Evolutionary conservation across 2,888 invertebrate genomes (phyloP), one percentile per base, ranked within the genome.

Genomic region (Drosophila rellima): DNA sequence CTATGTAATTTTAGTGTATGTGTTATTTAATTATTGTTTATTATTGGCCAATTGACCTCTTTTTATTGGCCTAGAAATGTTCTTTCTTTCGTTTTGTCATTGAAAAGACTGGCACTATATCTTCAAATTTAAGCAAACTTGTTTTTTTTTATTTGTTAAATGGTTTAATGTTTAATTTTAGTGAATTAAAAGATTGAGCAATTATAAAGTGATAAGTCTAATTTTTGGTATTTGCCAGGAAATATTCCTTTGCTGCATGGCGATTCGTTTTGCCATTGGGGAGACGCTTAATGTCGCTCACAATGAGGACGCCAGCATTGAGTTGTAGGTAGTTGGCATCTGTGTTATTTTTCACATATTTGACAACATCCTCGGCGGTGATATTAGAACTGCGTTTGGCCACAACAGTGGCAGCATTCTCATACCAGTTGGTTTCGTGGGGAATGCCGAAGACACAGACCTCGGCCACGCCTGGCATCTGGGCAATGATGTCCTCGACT

Each of bases 391-490:
- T 39, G 0, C 40, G n/a, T 18, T 69, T 11, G 13, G 33, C 18
- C 17, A 90, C 78, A 20, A 91, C 67, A 2, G 85, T 81, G 1
- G 90, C 91, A 0, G 88, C 88, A 1, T 90, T 85, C 11, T 88
- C 68, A 59, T 86, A 79, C 3, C 75, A 78, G 2, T 63, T 70
- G 4, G 70, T 51, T 3, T 60, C 65, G 57, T 89, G 78, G 0
- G 64, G 62, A 20, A 90, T 62, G 3, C 90, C 90, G 60, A 86
- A 82, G n/a, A 90, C 90, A 52, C 87, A 89, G 44, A 82, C 87
- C 31, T 86, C 84, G 11, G 70, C 47, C 0, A 91, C 82, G 11
- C 78, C 84, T 0, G 84, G 82, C 50, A 89, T 67, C 5, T 77
- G 44, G 1, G 67, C 17, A 15, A 91, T 81, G 0, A 86, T 57